Base-by-base conservation (phyloP, 1,140 invertebrate genomes). In the Apocrypta bakeri region DNA sequence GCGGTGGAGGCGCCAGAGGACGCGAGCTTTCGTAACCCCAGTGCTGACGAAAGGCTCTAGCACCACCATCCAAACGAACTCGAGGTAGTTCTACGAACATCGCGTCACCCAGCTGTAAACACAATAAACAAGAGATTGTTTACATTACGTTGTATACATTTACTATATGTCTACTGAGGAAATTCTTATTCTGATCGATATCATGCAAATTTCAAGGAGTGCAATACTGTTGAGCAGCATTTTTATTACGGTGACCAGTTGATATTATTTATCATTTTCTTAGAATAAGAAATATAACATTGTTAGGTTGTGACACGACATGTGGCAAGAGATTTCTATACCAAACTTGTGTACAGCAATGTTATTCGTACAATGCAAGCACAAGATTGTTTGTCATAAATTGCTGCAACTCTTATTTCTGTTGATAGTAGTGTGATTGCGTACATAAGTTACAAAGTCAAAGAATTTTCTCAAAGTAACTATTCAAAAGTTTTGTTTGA, bases 61-160 rank as follows among this genome's bases (percentile, higher is more conserved):
- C 93, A 11, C 95, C 95, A 17, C 94, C 94, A 86, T 96, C 95
- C 80, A 96, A 89, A 56, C 95, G 92, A 8, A 96, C 94, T 9
- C 95, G 93, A 25, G 95, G 95, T 73, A 95, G 87, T 83, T 95
- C 94, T 6, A 94, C 93, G 87, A 94, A 94, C 88, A 94, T 90
- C 24, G 93, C 92, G 86, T 94, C 94, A 3, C 93, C 93, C 85
- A 94, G 89, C 94, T 94, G 88, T 8, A 89, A 91, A 31, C 69
- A 71, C 64, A 17, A 1, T 8, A 66, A 66, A 66, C n/a, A 21
- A 6, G 48, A 56, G 48, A 56, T n/a, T 56, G 17, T 56, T 56
- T 56, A 56, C 14, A 56, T 56, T 56, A n/a, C 1, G 17, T 21
- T 29, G 9, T 14, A 7, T 66, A n/a, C 27, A 27, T 66, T 27